Percentiles rank a stretch among this genome's conserved stretches.
Conservation (phyloP, 2,797 vertebrate species). For the Saxicola maurus region DNA sequence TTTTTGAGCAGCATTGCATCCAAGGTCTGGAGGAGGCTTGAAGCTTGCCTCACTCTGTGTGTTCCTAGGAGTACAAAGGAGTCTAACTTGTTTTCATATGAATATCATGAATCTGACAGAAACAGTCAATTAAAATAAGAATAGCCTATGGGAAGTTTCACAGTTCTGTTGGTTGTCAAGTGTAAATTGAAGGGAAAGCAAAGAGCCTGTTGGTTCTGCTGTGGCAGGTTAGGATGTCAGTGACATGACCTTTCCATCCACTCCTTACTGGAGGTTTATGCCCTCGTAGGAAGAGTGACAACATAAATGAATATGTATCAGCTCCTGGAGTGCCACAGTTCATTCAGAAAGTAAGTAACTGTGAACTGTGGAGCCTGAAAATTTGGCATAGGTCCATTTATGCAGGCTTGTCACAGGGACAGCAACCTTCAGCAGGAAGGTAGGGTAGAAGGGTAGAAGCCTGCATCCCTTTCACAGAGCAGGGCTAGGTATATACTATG, state of each 20-base stretch:
- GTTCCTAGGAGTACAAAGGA: neutral
- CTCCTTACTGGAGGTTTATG: neutral
- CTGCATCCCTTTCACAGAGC: neutral
- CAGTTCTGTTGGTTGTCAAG: neutral
- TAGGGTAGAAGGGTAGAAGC: neutral
- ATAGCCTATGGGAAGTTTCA: constrained; percentile 4
- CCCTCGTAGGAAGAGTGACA: neutral
- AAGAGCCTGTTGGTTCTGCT: constrained; percentile 28
- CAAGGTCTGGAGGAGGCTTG: neutral
- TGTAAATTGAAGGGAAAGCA: constrained; percentile 1
- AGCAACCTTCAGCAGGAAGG: neutral
- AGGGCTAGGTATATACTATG: neutral
- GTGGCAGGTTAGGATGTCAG: neutral
- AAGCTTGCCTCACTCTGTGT: neutral
- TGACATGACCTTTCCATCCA: neutral
- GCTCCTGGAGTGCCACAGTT: neutral
- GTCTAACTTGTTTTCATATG: neutral
- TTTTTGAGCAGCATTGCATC: neutral
- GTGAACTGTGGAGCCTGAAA: neutral
- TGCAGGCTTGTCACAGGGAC: neutral
- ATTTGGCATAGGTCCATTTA: neutral
- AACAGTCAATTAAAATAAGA: constrained; percentile 25
- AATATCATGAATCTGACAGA: neutral
- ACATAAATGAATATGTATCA: neutral
- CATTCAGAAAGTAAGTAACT: neutral